These are phyloP conservation scores for Habrosyne pyritoides DNA, from an alignment of 2,888 invertebrate species.

Conservation along the genomic window DNA sequence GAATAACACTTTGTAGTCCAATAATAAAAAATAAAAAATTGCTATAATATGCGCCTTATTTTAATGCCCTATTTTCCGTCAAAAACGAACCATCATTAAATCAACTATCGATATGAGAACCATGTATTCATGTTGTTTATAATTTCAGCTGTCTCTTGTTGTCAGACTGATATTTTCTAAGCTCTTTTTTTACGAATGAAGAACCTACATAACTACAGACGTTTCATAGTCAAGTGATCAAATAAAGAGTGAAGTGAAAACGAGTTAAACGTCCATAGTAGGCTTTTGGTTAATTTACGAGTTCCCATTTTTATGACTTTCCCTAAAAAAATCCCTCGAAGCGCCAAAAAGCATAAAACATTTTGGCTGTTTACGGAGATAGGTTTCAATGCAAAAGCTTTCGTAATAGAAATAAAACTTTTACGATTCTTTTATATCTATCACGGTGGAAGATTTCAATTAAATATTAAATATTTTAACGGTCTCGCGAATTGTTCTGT, in stretches of 20 bases:
- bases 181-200: too few relatives aligned
- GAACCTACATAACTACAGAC: not conserved
- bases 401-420: slow-evolving; percentile 36
- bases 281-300: slow-evolving; percentile 26
- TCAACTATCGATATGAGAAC: too few relatives aligned
- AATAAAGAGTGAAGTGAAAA: not conserved
- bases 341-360: slow-evolving; percentile 30
- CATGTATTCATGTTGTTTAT: too few relatives aligned
- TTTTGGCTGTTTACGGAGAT: slow-evolving; percentile 25
- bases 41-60: too few relatives aligned
- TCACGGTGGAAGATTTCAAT: slow-evolving; percentile 20
- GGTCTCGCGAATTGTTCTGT: not conserved
- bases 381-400: slow-evolving; percentile 33
- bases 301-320: slow-evolving; percentile 27
- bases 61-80: too few relatives aligned
- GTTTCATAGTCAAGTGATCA: not conserved
- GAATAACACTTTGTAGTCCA: too few relatives aligned
- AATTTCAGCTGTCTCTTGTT: too few relatives aligned
- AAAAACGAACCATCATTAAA: too few relatives aligned
- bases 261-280: not conserved
- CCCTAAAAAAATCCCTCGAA: slow-evolving; percentile 26
- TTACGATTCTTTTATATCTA: slow-evolving; percentile 30
- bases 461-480: slow-evolving; percentile 19
- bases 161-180: too few relatives aligned
- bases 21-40: too few relatives aligned